phyloP scores from a whole-genome alignment of 2,113 vertebrate genomes.

The Pseudonaja textilis region DNA sequence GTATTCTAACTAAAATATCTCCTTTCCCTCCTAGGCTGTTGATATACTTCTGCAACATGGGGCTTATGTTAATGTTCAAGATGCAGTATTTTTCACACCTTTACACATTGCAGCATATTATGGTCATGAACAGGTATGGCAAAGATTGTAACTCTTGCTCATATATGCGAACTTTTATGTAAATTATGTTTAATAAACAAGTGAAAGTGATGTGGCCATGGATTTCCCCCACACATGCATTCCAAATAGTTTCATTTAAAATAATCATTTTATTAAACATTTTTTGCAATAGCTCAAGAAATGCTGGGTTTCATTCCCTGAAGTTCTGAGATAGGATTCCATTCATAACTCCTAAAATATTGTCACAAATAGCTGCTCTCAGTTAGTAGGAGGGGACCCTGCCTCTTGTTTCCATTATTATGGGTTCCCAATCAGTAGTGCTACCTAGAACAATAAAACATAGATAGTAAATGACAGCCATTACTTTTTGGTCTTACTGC shows the following conservation, averaged over 20 bases:
- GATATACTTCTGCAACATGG: constrained; percentile 89
- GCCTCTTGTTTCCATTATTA: neutral
- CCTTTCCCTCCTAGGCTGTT: constrained; percentile 69
- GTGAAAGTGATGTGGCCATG: neutral
- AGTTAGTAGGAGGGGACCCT: neutral
- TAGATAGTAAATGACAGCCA: neutral
- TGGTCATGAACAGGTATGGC: constrained; percentile 82
- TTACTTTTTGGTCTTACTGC: neutral
- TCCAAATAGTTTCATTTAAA: neutral
- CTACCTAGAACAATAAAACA: neutral
- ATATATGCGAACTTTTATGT: neutral
- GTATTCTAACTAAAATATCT: fast-evolving
- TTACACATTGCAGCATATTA: constrained; percentile 86
- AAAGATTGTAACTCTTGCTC: neutral
- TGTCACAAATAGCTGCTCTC: neutral
- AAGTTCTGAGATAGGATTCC: neutral
- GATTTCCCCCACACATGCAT: neutral
- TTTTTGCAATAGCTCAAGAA: neutral
- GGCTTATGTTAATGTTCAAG: constrained; percentile 86
- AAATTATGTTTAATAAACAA: neutral
- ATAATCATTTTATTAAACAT: neutral
- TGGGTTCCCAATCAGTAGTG: neutral
- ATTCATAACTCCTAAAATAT: neutral
- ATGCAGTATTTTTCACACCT: constrained; percentile 91
- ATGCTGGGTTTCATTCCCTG: neutral